Conservation (phyloP, 2,797 vertebrate genomes). For the Tangara arthus region DNA sequence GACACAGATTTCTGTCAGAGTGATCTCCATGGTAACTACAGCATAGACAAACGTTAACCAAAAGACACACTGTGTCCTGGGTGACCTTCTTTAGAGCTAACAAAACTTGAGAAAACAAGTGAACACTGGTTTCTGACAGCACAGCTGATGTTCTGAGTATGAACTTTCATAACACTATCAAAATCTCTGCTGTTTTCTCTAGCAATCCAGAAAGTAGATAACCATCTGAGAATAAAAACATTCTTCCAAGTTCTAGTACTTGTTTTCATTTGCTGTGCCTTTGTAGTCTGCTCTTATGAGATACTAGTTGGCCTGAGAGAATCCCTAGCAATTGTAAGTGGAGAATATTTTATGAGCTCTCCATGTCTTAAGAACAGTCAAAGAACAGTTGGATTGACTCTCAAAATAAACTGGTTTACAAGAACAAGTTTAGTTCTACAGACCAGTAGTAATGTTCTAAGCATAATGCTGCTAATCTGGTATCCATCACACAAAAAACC, state of each 20-base stretch:
- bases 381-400: neutral
- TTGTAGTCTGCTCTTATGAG: neutral
- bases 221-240: slow-evolving; percentile 40
- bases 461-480: neutral
- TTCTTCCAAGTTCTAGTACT: neutral
- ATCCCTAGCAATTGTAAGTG: neutral
- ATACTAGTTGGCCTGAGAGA: neutral
- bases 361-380: neutral
- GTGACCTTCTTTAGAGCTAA: neutral
- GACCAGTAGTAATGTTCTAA: neutral
- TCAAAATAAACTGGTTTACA: neutral
- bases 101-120: neutral
- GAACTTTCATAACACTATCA: neutral
- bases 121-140: neutral
- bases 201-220: slow-evolving; percentile 11
- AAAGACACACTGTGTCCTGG: neutral
- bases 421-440: neutral
- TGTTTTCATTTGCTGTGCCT: neutral
- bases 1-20: neutral
- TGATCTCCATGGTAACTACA: neutral
- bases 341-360: neutral
- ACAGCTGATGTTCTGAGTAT: neutral
- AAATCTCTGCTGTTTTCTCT: neutral
- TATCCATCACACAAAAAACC: neutral
- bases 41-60: neutral